Conservation (phyloP, 2,888 invertebrate genomes). For the Nebria brevicollis region DNA sequence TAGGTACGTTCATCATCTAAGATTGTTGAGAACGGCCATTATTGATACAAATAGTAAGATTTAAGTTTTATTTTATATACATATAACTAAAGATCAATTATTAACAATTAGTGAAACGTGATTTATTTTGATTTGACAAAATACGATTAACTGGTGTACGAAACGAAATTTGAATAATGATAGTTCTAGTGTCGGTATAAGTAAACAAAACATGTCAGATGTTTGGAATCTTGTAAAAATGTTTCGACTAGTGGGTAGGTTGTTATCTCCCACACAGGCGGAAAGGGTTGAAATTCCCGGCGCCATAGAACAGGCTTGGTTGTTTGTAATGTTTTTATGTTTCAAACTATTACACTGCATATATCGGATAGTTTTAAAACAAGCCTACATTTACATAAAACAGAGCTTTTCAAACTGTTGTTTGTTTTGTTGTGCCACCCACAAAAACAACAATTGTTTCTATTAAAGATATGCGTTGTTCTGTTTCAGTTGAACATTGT, state of each 20-base stretch:
- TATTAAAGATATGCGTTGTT: background rate
- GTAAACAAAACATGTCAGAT: no score
- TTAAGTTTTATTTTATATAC: no score
- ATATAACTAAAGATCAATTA: no score
- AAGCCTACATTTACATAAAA: constrained; percentile 39
- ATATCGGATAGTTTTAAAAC: constrained; percentile 41
- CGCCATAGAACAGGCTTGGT: constrained; percentile 18
- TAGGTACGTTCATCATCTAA: no score
- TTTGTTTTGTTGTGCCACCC: constrained; percentile 20
- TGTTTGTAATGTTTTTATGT: constrained; percentile 33
- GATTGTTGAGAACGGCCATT: no score
- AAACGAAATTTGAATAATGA: no score
- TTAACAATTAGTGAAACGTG: no score
- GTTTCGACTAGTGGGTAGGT: background rate
- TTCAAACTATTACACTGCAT: constrained; percentile 44
- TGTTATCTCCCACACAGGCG: background rate
- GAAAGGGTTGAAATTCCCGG: constrained; percentile 18
- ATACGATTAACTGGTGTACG: no score
- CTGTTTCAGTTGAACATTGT: background rate
- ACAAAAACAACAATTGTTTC: background rate
- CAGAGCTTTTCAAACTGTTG: constrained; percentile 40
- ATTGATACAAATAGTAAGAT: no score
- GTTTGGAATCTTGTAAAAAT: no score
- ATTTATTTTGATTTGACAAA: no score
- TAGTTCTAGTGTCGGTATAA: no score